Conservation (phyloP, 2,888 invertebrate genomes). For the Pegoplata infirma region DNA sequence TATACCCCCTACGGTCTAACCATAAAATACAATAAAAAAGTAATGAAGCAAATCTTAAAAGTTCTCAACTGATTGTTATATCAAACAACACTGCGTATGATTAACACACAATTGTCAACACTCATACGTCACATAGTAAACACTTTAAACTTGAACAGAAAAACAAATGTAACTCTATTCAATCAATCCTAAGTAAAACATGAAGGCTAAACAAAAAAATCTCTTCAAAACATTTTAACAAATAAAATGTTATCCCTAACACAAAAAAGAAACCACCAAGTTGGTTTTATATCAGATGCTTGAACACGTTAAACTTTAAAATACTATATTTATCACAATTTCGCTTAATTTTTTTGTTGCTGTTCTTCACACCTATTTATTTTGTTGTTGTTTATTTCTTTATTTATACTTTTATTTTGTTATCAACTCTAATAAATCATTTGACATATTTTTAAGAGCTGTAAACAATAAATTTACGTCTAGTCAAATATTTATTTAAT, state of each 20-base stretch:
- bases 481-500: conserved; percentile 39
- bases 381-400: not conserved
- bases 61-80: too few relatives aligned
- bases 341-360: not conserved
- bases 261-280: not conserved
- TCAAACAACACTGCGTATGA: too few relatives aligned
- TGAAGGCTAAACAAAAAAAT: not conserved
- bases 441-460: not conserved
- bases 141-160: not conserved
- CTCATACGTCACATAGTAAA: not conserved
- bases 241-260: not conserved
- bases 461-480: conserved; percentile 28
- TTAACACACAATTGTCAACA: not conserved
- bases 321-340: not conserved
- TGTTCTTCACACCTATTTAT: too few relatives aligned
- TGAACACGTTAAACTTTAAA: not conserved
- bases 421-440: conserved; percentile 6
- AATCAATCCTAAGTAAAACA: not conserved
- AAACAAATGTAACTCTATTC: not conserved
- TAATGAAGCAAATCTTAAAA: too few relatives aligned
- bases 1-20: too few relatives aligned
- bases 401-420: conserved; percentile 4
- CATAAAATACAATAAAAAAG: too few relatives aligned
- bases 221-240: not conserved
- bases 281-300: not conserved